Conservation (phyloP, 2,888 invertebrate species). For the Microctonus hyperodae region DNA sequence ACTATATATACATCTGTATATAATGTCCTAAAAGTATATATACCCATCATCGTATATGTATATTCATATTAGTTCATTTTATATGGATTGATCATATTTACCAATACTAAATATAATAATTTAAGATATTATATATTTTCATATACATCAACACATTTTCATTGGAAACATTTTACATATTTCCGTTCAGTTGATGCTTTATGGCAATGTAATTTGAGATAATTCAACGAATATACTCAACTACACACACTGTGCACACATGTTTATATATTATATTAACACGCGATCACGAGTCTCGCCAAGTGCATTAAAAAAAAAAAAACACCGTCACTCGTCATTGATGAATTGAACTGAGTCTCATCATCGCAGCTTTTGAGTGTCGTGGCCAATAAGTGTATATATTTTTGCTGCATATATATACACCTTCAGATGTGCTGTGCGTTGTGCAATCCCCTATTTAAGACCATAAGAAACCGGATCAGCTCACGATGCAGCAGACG, state of each 20-base stretch:
- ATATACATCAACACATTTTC: neutral
- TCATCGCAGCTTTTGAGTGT: neutral
- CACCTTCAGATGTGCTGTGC: neutral
- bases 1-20: too few relatives aligned
- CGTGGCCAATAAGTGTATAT: neutral
- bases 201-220: neutral
- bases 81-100: neutral
- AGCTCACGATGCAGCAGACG: constrained; percentile 15
- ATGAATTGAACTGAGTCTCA: neutral
- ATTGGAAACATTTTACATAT: neutral
- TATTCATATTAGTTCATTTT: neutral
- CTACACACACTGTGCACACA: neutral
- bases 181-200: neutral
- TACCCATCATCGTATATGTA: neutral
- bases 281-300: neutral
- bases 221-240: neutral
- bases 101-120: neutral
- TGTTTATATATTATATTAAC: neutral
- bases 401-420: neutral
- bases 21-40: neutral
- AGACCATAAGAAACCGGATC: constrained; percentile 10
- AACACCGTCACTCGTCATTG: neutral
- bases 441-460: constrained; percentile 7
- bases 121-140: neutral
- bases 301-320: neutral